Evolutionary conservation across 1,140 invertebrate species (phyloP), one percentile per base, ranked within the genome.

Genomic region (Gonatopus flavifemur): DNA sequence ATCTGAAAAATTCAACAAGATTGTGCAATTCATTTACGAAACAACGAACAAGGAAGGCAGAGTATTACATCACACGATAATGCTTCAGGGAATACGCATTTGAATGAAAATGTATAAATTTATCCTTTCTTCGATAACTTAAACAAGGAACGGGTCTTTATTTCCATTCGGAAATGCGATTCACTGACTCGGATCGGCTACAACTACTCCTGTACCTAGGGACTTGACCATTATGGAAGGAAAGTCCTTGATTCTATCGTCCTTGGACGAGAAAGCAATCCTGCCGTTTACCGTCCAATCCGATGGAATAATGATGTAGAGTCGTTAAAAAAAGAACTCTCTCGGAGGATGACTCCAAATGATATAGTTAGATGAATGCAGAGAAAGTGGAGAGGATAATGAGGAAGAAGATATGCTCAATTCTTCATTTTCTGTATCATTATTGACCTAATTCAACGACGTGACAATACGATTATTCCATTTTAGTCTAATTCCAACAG

Each of bases 221-320:
- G 39, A 51, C 41, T 55, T 51, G 52, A 36, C 38, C 48, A 41
- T 52, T 40, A 30, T 25, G 15, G 13, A 9, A 32, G 41, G 28
- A 50, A 30, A 20, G 47, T 55, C 49, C 49, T 55, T 47, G 53
- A 30, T 39, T 55, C 20, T 22, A 5, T 46, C 32, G 49, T 55
- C 53, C 53, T 55, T 55, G 53, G 49, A 55, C 53, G 49, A 52
- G 49, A 55, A 55, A 41, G 32, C 43, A 40, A 54, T 54, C 51
- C 42, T 32, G 44, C 20, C 6, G 22, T 35, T 35, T 10, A 21
- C 49, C 24, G 21, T 39, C 19, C 42, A 52, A 52, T 45, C 18
- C 12, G 38, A 22, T 41, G 38, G 42, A n/a, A n/a, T n/a, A n/a
- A n/a, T n/a, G n/a, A n/a, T n/a, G n/a, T n/a, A n/a, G n/a, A n/a